phyloP scores from a whole-genome alignment of 2,888 invertebrate genomes.

The Andrena trimmerana region DNA sequence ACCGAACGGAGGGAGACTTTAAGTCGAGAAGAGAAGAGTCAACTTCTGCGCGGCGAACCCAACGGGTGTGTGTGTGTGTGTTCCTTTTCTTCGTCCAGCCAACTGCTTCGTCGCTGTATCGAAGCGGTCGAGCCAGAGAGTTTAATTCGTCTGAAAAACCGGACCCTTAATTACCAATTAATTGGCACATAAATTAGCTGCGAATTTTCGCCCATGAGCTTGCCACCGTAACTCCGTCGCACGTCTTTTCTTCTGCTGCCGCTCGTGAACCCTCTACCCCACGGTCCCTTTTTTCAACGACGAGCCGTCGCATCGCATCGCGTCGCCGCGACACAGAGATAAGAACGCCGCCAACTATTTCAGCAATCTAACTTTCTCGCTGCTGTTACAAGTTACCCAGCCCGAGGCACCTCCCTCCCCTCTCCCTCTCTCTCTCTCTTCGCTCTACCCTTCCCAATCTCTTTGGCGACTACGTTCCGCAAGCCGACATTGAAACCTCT shows the following conservation, averaged over 20 bases:
- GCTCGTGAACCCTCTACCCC: constrained; percentile 13
- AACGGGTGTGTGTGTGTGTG: neutral
- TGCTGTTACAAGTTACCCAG: constrained; percentile 62
- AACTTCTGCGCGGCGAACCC: constrained; percentile 55
- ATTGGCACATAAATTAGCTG: constrained; percentile 84
- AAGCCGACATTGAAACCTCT: constrained; percentile 15
- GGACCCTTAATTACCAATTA: constrained; percentile 84
- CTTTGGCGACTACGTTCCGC: constrained; percentile 41
- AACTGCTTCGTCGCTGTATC: constrained; percentile 18
- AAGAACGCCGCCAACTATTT: constrained; percentile 82
- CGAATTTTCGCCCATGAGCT: constrained; percentile 74
- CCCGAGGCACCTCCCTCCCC: constrained; percentile 38
- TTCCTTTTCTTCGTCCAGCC: neutral
- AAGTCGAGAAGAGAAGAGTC: constrained; percentile 60
- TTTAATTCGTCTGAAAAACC: constrained; percentile 83
- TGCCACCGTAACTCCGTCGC: constrained; percentile 26
- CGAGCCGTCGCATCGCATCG: constrained; percentile 26
- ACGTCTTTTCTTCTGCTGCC: constrained; percentile 16
- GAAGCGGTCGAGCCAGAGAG: constrained; percentile 67
- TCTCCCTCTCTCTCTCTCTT: neutral
- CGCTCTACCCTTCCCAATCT: constrained; percentile 5
- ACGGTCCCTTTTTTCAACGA: neutral
- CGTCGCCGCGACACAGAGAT: constrained; percentile 70
- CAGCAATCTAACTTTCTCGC: constrained; percentile 83
- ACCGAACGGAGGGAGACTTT: constrained; percentile 35